phyloP scores from a whole-genome alignment of 2,888 invertebrate genomes.

The Tachina grossa region DNA sequence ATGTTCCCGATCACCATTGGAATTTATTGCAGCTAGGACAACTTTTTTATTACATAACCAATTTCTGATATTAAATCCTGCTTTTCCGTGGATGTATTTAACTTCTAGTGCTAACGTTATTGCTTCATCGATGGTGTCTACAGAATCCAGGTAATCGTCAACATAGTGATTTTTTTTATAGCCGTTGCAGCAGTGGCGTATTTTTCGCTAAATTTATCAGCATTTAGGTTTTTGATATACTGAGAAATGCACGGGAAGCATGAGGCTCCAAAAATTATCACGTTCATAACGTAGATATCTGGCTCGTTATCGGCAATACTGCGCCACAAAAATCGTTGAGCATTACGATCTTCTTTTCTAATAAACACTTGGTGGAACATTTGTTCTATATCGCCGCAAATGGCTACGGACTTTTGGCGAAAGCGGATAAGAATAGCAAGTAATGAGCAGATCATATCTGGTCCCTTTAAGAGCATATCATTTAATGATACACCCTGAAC shows the following conservation, averaged over 20 bases:
- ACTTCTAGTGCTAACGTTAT: slow-evolving; percentile 32
- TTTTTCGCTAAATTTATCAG: no score
- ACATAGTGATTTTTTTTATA: slow-evolving; percentile 54
- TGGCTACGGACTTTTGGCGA: not conserved
- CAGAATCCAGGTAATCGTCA: slow-evolving; percentile 35
- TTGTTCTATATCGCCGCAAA: slow-evolving; percentile 7
- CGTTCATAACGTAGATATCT: not conserved
- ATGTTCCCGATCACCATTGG: not conserved
- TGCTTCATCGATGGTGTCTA: slow-evolving; percentile 43
- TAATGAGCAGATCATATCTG: slow-evolving; percentile 2
- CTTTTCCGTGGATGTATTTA: slow-evolving; percentile 37
- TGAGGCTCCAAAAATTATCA: not conserved
- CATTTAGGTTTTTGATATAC: not conserved
- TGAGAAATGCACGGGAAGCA: slow-evolving; percentile 3
- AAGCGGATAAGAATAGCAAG: no score
- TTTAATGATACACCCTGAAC: not conserved
- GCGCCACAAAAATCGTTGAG: not conserved
- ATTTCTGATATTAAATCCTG: slow-evolving; percentile 46
- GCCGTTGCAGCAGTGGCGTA: not conserved
- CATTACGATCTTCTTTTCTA: slow-evolving; percentile 13
- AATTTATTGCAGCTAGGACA: slow-evolving; percentile 30
- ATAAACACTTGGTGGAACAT: not conserved
- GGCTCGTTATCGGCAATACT: not conserved
- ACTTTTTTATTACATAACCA: slow-evolving; percentile 27
- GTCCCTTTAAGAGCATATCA: not conserved